phyloP scores from a whole-genome alignment of 2,113 vertebrate species.

The Hippoglossus stenolepis region DNA sequence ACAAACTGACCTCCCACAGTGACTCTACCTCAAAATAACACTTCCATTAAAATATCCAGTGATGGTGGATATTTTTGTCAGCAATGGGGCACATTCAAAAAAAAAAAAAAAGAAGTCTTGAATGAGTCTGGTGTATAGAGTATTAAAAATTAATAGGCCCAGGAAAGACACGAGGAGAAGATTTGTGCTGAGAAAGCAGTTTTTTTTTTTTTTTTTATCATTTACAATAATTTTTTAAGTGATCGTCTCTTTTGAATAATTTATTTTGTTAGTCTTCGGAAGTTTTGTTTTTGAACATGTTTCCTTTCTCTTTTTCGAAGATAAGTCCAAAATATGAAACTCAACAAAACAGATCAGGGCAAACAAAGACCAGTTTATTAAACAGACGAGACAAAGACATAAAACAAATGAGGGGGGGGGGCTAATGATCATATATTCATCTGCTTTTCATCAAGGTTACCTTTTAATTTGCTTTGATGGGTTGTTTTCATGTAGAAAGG shows the following conservation, averaged over 20 bases:
- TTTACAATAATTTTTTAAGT: conserved; percentile 5
- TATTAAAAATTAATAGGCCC: conserved; percentile 45
- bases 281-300: not conserved
- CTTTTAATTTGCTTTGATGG: conserved; percentile 40
- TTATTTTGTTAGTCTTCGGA: conserved; percentile 14
- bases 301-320: not conserved
- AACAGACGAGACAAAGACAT: conserved; percentile 1
- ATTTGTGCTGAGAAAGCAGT: conserved; percentile 38
- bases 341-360: not conserved
- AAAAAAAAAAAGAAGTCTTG: conserved; percentile 8
- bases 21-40: not conserved
- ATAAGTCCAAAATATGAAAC: not conserved
- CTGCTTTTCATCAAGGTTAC: conserved; percentile 34
- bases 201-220: conserved; percentile 2
- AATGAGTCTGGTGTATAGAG: conserved; percentile 35
- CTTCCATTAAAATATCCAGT: not conserved
- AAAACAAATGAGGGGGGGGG: conserved; percentile 3
- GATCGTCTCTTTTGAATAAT: conserved; percentile 19
- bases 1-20: not conserved
- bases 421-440: conserved; percentile 18
- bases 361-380: conserved; percentile 1
- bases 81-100: not conserved
- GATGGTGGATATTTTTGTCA: not conserved
- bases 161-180: not conserved
- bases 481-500: not conserved